These are phyloP conservation scores for Arizona elegans DNA, from an alignment of 2,113 vertebrate species.

Conservation along the genomic window DNA sequence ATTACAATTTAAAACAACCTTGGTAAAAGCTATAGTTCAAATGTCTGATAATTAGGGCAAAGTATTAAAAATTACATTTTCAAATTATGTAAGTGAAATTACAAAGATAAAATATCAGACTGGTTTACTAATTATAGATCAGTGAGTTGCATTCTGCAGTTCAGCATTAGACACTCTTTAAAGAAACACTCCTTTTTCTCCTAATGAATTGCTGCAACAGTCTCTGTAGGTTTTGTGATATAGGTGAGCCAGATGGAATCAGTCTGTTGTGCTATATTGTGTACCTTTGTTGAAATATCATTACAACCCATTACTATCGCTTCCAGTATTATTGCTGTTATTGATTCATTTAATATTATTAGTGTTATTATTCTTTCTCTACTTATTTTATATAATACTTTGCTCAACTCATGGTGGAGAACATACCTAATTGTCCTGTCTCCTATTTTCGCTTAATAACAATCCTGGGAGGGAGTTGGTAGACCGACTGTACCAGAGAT, in stretches of 20 bases:
- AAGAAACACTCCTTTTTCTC: not conserved
- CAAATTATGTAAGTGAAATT: not conserved
- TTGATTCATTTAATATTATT: not conserved
- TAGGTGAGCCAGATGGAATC: not conserved
- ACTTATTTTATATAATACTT: not conserved
- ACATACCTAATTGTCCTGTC: not conserved
- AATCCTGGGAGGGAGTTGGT: not conserved
- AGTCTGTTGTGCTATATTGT: not conserved
- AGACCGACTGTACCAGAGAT: not conserved
- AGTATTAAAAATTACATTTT: not conserved
- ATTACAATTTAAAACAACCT: not conserved
- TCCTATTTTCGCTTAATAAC: not conserved
- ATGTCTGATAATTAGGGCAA: not conserved
- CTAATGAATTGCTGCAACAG: not conserved
- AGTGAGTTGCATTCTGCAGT: not conserved
- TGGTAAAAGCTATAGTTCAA: not conserved
- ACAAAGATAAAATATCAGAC: not conserved
- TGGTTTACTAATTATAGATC: not conserved
- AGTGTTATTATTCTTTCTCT: not conserved
- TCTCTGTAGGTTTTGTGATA: not conserved
- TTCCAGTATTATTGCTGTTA: not conserved
- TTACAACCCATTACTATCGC: not conserved
- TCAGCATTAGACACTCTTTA: not conserved
- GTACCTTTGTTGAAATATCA: not conserved
- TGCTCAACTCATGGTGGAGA: not conserved